Base-by-base conservation (phyloP, 2,113 vertebrate genomes). In the Stictonetta naevosa region DNA sequence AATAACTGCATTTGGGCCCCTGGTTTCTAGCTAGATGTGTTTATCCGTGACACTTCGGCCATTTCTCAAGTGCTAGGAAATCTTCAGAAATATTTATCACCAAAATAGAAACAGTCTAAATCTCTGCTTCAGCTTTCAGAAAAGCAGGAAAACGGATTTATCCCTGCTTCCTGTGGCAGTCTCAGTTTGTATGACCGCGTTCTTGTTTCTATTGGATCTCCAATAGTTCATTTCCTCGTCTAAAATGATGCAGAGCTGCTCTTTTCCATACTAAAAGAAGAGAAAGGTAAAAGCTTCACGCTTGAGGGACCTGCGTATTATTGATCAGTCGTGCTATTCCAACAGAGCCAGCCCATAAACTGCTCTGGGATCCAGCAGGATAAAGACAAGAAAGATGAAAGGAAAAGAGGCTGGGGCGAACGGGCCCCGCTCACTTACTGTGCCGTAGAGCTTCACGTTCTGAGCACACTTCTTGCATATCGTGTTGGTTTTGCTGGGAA, bases 381-480 rank as follows among this genome's bases (percentile, higher is more conserved):
- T 40, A 81, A 75, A 86, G 80, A 78, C 38, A 44, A 55, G 59
- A 40, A 38, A 76, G 66, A 93, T 44, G 58, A 93, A 95, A 93
- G 69, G 42, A 50, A 58, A 46, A 40, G n/a, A 85, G 36, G 59
- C 72, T 67, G 40, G 10, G 34, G 72, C 71, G 69, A 78, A 48
- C 3, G 14, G 88, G 80, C 34, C 82, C 64, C 6, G 1, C 69
- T 89, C 71, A 97, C 98, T 97, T 97, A 98, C 98, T 34, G 98
- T 98, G 80, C 98, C 98, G 3, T 98, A 98, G 76, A 98, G 96
- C 96, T 98, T 98, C 89, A 98, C 98, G 2, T 98, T 98, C 97
- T 98, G 98, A 94, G 98, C 98, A 86, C 98, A 98, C 79, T 98
- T 98, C 97, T 98, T 98, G 97, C 98, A 98, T 97, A 98, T 98